Percentiles rank a stretch among this genome's conserved stretches.
phyloP scores from a whole-genome alignment of 2,888 invertebrate genomes.

The Piscicola geometra region DNA sequence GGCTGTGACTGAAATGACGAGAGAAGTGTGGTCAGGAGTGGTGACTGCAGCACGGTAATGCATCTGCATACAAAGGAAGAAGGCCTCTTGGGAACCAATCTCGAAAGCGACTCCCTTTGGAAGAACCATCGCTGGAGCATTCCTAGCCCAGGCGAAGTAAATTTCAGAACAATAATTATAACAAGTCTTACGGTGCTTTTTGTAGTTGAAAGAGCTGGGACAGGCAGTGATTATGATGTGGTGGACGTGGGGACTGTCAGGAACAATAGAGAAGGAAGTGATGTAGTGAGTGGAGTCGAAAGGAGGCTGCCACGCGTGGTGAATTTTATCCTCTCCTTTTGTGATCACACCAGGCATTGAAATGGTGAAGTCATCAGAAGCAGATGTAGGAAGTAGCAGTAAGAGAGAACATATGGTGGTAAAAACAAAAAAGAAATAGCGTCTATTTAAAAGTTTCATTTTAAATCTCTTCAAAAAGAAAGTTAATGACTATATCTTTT shows the following conservation, averaged over 20 bases:
- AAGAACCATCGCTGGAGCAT: slow-evolving; percentile 60
- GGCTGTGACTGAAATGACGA: slow-evolving; percentile 37
- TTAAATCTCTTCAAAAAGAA: too few species aligned
- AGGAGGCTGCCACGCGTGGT: neutral
- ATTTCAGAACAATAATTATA: neutral
- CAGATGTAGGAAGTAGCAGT: too few species aligned
- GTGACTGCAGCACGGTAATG: slow-evolving; percentile 63
- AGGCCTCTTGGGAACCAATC: slow-evolving; percentile 77
- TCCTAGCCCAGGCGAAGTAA: slow-evolving; percentile 61
- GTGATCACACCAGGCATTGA: slow-evolving; percentile 12
- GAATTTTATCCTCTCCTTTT: slow-evolving; percentile 19
- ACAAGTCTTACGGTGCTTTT: neutral
- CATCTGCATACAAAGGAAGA: slow-evolving; percentile 87
- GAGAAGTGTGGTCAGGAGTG: slow-evolving; percentile 45
- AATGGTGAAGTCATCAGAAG: too few species aligned
- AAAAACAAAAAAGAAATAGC: too few species aligned
- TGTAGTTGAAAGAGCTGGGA: neutral
- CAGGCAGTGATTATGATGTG: slow-evolving; percentile 19
- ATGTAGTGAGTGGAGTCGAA: slow-evolving; percentile 15
- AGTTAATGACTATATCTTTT: too few species aligned
- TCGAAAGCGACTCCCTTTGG: slow-evolving; percentile 77
- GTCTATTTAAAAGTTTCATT: too few species aligned
- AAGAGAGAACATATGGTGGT: too few species aligned
- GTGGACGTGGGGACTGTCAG: slow-evolving; percentile 27
- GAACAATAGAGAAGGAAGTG: neutral